Evolutionary conservation across 2,113 vertebrate species (phyloP), one percentile per base, ranked within the genome.

Genomic region (Hipposideros armiger): DNA sequence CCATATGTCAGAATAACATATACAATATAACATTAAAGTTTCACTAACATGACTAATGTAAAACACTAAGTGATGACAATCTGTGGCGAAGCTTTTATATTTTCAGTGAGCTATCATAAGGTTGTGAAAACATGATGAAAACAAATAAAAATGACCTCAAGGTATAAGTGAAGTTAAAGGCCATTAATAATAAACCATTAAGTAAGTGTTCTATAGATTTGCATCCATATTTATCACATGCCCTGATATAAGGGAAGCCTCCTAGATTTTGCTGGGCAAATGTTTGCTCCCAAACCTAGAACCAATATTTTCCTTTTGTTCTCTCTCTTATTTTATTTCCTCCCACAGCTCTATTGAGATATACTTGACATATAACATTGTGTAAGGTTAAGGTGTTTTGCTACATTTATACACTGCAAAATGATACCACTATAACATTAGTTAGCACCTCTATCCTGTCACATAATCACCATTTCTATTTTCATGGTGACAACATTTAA

Each of bases 71-170:
- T 11, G 7, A 92, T 60, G 16, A 73, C 47, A 36, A 22, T 54
- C 60, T 90, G 45, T 42, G 15, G 42, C 9, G 7, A 80, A 47
- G 7, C 74, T 81, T 24, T 80, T 56, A 50, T 24, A 78, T 85
- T 95, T 67, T 90, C 89, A 95, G 16, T 58, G 73, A 95, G 58
- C 36, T 66, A 45, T 50, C 14, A 26, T 28, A 89, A 64, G 47
- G 0, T 84, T 26, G 22, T 24, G 36, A 78, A 88, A 70, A 17
- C 47, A 50, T 73, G 24, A 50, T 67, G 62, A 77, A 93, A 78
- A 87, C 19, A 70, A 69, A 72, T 24, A 47, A 85, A 89, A 89
- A 52, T 60, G 30, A 70, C 11, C 22, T 52, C 40, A 91, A 91
- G 66, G 58, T 16, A n/a, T 56, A 70, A 67, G 24, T 52, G 62